Percentiles rank a stretch among this genome's conserved stretches.
Evolutionary conservation across 2,888 invertebrate species (phyloP).

Genomic region (Nezara viridula): DNA sequence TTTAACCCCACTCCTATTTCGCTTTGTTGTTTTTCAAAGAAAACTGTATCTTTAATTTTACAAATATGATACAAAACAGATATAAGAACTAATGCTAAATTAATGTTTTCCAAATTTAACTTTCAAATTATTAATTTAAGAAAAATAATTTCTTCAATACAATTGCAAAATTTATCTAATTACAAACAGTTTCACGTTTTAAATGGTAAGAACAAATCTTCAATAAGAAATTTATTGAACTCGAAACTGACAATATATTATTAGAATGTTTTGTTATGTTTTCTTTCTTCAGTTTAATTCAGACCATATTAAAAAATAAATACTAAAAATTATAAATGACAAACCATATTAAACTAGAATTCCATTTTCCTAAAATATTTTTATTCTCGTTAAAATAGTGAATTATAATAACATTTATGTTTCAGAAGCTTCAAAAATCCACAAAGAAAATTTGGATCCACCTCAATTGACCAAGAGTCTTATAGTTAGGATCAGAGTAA

Average conservation of each 20-base stretch:
- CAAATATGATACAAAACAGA: not conserved
- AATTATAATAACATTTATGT: not conserved
- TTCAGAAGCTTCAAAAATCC: conserved; percentile 26
- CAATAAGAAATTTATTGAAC: no score
- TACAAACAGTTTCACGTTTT: no score
- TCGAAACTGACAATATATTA: no score
- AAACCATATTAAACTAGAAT: no score
- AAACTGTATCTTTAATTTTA: not conserved
- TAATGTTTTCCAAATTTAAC: not conserved
- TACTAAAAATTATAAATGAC: no score
- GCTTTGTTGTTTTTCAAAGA: not conserved
- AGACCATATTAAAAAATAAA: no score
- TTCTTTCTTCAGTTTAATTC: no score
- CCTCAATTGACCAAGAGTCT: not conserved
- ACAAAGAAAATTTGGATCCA: not conserved
- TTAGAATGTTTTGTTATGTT: no score
- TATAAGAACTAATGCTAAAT: not conserved
- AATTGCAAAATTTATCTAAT: no score
- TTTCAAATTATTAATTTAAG: no score
- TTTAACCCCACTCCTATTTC: not conserved
- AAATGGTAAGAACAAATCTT: no score
- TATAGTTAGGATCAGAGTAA: conserved; percentile 55
- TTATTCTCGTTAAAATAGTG: not conserved
- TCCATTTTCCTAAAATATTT: not conserved
- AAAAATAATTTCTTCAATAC: no score